Conservation (phyloP, 1,140 invertebrate genomes). For the Lepidurus apus region DNA sequence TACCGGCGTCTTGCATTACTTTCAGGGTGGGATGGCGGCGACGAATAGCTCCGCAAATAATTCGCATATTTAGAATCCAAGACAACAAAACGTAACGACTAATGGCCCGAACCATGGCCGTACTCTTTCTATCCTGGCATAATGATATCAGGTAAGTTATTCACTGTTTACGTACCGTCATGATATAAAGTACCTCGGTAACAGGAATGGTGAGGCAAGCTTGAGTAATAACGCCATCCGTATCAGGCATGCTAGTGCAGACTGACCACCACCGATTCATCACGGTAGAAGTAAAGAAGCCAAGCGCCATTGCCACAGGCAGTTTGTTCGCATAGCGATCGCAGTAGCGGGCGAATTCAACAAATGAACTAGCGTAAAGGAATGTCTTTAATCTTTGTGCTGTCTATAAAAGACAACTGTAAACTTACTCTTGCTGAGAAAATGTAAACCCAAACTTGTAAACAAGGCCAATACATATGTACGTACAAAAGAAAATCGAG, state of each 20-base stretch:
- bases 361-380: conserved; percentile 16
- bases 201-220: not conserved
- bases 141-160: not conserved
- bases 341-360: conserved; percentile 22
- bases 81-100: not conserved
- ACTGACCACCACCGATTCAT: conserved; percentile 32
- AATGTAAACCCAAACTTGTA: conserved; percentile 29
- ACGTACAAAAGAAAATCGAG: conserved; percentile 24
- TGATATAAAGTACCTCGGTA: not conserved
- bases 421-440: conserved; percentile 3
- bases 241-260: conserved; percentile 29
- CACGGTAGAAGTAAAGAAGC: conserved; percentile 29
- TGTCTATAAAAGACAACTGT: not conserved
- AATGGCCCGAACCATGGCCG: conserved; percentile 5
- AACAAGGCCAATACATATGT: conserved; percentile 12
- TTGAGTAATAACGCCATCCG: conserved; percentile 31
- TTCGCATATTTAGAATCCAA: conserved; percentile 23
- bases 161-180: not conserved
- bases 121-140: not conserved
- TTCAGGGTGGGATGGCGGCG: conserved; percentile 26
- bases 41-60: conserved; percentile 23
- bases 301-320: conserved; percentile 30
- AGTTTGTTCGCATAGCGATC: conserved; percentile 28
- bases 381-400: not conserved
- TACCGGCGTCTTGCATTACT: conserved; percentile 26